Evolutionary conservation across 1,140 invertebrate species (phyloP).

Genomic region (Nasonia giraulti): DNA sequence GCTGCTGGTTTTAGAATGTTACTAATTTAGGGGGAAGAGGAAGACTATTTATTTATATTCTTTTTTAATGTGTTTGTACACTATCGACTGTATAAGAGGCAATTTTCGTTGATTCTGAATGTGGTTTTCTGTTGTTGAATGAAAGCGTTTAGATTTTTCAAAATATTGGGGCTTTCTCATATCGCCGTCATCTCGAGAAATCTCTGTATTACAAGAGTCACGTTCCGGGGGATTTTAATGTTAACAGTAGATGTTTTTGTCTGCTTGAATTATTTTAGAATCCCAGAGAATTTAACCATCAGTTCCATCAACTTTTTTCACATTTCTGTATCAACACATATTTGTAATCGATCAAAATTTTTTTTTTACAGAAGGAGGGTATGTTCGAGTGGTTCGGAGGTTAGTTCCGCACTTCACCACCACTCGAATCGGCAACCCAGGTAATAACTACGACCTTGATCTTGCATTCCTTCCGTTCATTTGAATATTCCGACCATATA

Average conservation of each 20-base stretch:
- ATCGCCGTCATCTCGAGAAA: not conserved
- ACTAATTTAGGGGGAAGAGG: too few species aligned
- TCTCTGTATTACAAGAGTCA: not conserved
- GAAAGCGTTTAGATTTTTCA: not conserved
- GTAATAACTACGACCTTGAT: slow-evolving; percentile 55
- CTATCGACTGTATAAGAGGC: too few species aligned
- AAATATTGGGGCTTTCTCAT: not conserved
- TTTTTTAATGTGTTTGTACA: too few species aligned
- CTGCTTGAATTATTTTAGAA: too few species aligned
- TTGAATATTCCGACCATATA: too few species aligned
- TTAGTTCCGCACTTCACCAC: slow-evolving; percentile 54
- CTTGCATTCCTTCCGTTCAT: not conserved
- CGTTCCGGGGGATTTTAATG: not conserved
- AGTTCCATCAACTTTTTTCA: too few species aligned
- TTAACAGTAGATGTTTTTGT: not conserved
- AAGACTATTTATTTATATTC: too few species aligned
- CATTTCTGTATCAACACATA: too few species aligned
- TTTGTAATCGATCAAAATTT: not conserved
- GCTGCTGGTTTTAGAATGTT: too few species aligned
- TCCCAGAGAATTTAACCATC: too few species aligned
- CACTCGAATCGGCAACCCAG: slow-evolving; percentile 61
- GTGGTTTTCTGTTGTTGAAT: not conserved
- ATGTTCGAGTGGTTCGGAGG: slow-evolving; percentile 58
- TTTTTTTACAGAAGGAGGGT: slow-evolving; percentile 65
- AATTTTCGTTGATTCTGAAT: not conserved